phyloP scores from a whole-genome alignment of 2,797 vertebrate genomes.

The Coregonus sp. region DNA sequence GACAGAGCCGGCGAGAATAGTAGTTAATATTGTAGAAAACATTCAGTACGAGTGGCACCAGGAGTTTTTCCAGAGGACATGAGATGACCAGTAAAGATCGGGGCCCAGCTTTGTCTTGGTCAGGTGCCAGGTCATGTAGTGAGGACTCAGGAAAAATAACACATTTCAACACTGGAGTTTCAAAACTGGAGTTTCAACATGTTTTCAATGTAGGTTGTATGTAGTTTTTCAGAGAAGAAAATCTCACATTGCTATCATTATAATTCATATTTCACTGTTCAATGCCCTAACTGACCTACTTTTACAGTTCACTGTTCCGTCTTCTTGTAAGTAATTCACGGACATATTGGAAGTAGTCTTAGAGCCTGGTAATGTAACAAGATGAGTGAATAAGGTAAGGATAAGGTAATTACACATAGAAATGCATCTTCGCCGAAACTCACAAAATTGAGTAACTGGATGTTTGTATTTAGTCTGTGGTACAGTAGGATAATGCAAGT shows the following conservation, averaged over 20 bases:
- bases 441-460: not conserved
- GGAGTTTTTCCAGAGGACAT: not conserved
- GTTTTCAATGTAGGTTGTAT: not conserved
- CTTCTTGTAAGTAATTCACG: not conserved
- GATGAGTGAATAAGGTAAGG: not conserved
- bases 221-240: not conserved
- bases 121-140: too few species aligned
- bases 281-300: not conserved
- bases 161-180: too few species aligned
- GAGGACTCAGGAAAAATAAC: too few species aligned
- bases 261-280: not conserved
- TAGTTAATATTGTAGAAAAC: not conserved
- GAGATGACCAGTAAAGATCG: too few species aligned
- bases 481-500: too few species aligned
- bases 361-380: not conserved
- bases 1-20: not conserved
- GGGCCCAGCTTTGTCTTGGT: too few species aligned
- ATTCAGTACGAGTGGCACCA: not conserved
- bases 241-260: not conserved
- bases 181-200: not conserved
- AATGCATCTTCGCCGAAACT: not conserved
- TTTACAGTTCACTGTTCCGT: not conserved
- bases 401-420: not conserved
- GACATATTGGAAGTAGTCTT: not conserved
- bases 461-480: not conserved